phyloP scores from a whole-genome alignment of 1,140 invertebrate species.

The Drosophila obscura region DNA sequence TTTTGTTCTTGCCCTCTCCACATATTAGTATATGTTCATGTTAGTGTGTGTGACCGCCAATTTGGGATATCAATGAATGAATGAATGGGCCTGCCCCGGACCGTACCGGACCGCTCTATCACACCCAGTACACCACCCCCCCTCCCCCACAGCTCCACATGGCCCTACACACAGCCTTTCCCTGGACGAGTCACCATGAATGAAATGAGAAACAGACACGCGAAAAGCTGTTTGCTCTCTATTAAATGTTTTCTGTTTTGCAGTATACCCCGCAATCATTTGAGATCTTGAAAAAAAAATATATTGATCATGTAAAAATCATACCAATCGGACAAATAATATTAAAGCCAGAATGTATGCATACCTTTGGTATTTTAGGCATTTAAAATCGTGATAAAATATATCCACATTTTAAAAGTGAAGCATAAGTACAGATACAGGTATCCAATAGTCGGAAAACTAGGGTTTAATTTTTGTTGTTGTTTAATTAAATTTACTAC shows the following conservation, averaged over 20 bases:
- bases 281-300: too few relatives aligned
- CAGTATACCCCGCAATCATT: not conserved
- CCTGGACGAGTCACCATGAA: conserved; percentile 21
- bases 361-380: too few relatives aligned
- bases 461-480: not conserved
- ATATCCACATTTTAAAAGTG: too few relatives aligned
- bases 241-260: conserved; percentile 20
- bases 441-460: too few relatives aligned
- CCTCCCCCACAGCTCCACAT: conserved; percentile 3
- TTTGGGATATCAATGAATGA: conserved; percentile 61
- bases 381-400: too few relatives aligned
- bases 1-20: not conserved
- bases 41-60: conserved; percentile 49
- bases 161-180: not conserved
- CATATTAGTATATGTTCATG: not conserved
- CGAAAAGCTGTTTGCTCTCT: conserved; percentile 41
- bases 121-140: conserved; percentile 17
- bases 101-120: conserved; percentile 22
- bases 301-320: too few relatives aligned
- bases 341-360: too few relatives aligned
- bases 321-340: too few relatives aligned
- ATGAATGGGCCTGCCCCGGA: conserved; percentile 43
- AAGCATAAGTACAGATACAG: too few relatives aligned
- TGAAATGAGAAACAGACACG: conserved; percentile 32
- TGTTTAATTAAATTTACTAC: conserved; percentile 9